A percentile compares a stretch with the other conserved stretches of the same genome.
phyloP scores from a whole-genome alignment of 2,797 vertebrate genomes.

The Oreochromis grahami region DNA sequence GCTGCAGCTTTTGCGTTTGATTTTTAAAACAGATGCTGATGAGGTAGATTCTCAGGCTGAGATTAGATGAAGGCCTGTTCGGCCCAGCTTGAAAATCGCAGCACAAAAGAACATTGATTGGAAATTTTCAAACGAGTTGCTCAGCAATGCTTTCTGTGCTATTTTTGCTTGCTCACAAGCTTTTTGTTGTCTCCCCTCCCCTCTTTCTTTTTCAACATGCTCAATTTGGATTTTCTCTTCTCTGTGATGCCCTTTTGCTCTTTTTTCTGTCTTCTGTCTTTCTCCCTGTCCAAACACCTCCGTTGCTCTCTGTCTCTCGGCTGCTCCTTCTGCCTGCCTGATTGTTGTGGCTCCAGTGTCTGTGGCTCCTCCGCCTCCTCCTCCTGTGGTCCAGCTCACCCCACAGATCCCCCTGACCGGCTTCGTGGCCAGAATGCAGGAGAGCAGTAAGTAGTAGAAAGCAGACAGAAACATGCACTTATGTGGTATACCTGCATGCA shows the following conservation, averaged over 20 bases:
- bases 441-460: constrained; percentile 99
- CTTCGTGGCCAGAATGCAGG: constrained; percentile 99
- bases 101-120: constrained; percentile 22
- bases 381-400: constrained; percentile 98
- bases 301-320: background rate
- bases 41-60: constrained; percentile 20
- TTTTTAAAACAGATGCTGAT: constrained; percentile 27
- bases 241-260: background rate
- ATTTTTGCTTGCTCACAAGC: constrained; percentile 33
- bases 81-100: background rate
- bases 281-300: background rate
- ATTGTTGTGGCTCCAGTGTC: constrained; percentile 84
- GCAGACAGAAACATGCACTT: background rate
- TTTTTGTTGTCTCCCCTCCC: background rate
- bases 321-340: constrained; percentile 62
- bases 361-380: constrained; percentile 95
- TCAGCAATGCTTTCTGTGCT: constrained; percentile 26
- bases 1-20: constrained; percentile 13
- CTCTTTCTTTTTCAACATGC: background rate
- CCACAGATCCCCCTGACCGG: constrained; percentile 99
- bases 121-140: constrained; percentile 15
- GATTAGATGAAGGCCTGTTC: constrained; percentile 1
- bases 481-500: background rate
- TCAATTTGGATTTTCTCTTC: background rate
- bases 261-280: background rate